Percentiles rank a stretch among this genome's conserved stretches.
Conservation (phyloP, 2,113 vertebrate species). For the Tragelaphus buxtoni region DNA sequence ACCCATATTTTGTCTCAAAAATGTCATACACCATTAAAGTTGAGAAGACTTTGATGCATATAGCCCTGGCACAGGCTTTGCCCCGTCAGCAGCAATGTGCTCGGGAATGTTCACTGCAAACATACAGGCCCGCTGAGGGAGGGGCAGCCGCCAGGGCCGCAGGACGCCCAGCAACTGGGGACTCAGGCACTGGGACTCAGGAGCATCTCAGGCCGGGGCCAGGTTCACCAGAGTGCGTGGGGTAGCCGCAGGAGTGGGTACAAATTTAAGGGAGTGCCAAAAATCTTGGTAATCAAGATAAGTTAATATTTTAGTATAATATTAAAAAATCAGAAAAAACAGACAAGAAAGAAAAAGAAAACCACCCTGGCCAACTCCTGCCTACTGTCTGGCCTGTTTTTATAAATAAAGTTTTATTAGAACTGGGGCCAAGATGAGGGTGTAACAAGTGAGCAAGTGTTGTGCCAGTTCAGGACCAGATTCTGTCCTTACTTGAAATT, state of each 20-base stretch:
- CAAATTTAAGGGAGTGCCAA: no score
- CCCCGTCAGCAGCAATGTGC: conserved; percentile 66
- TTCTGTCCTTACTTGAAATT: not conserved
- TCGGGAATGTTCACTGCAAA: conserved; percentile 48
- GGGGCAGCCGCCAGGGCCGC: fast-evolving
- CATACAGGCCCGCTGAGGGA: fast-evolving
- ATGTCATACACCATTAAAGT: conserved; percentile 83
- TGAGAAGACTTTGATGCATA: conserved; percentile 75
- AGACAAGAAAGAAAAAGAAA: not conserved
- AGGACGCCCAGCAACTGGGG: fast-evolving
- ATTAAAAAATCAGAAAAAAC: not conserved
- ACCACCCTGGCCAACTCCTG: not conserved
- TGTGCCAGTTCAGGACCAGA: not conserved
- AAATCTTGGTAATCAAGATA: not conserved
- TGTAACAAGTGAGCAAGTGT: not conserved
- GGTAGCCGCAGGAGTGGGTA: not conserved
- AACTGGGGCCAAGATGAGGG: not conserved
- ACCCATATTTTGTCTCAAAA: conserved; percentile 79
- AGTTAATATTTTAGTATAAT: not conserved
- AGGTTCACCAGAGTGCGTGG: fast-evolving
- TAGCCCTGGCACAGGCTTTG: conserved; percentile 65
- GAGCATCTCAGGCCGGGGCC: no score
- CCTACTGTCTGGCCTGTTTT: not conserved
- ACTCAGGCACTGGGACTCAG: fast-evolving
- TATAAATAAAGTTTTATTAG: conserved; percentile 46